Percentiles rank a stretch among this genome's conserved stretches.
Evolutionary conservation across 2,888 invertebrate genomes (phyloP).

Genomic region (Megastigmus dorsalis): DNA sequence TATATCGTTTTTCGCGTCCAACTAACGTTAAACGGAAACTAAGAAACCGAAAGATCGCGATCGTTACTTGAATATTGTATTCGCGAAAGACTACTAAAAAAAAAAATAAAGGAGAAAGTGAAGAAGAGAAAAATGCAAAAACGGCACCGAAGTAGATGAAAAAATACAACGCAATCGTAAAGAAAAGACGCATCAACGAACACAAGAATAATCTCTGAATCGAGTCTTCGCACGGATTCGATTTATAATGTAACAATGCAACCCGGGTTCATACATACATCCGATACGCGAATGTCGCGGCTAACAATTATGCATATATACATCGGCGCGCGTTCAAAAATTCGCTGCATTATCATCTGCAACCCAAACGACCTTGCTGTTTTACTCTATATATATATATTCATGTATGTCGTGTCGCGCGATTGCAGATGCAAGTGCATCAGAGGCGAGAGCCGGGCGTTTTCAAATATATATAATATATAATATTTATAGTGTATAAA

Average conservation of each 20-base stretch:
- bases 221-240: too few species aligned
- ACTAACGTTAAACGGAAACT: background rate
- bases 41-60: background rate
- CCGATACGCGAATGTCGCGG: slow-evolving; percentile 35
- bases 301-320: slow-evolving; percentile 55
- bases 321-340: slow-evolving; percentile 58
- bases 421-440: slow-evolving; percentile 65
- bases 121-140: background rate
- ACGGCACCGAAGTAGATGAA: slow-evolving; percentile 6
- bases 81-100: slow-evolving; percentile 4
- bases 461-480: slow-evolving; percentile 13
- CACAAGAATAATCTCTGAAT: too few species aligned
- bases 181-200: background rate
- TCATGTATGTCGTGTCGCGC: slow-evolving; percentile 53
- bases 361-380: slow-evolving; percentile 63
- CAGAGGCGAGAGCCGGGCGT: slow-evolving; percentile 58
- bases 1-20: background rate
- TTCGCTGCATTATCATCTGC: slow-evolving; percentile 62
- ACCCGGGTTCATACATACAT: too few species aligned
- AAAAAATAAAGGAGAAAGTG: background rate
- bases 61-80: too few species aligned
- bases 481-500: slow-evolving; percentile 44
- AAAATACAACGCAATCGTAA: background rate
- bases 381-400: too few species aligned
- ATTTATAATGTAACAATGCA: too few species aligned